Base-by-base conservation (phyloP, 2,797 vertebrate genomes). In the Ctenopoma multispine region DNA sequence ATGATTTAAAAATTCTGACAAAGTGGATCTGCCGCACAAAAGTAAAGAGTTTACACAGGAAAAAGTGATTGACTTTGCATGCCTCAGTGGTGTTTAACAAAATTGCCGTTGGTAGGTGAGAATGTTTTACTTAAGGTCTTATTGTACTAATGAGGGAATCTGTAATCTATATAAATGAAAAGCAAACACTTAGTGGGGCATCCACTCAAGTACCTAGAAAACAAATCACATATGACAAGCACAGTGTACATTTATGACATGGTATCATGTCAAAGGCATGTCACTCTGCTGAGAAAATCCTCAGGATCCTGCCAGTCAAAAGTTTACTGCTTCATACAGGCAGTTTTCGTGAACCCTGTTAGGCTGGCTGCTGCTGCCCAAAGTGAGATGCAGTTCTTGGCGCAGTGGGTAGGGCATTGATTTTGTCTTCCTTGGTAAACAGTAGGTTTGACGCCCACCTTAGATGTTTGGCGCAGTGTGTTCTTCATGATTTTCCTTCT, bases 371-470 rank as follows among this genome's bases (percentile, higher is more conserved):
- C 71, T 68, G 66, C 72, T 48, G 72, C 61, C 66, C 66, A 66
- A 70, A 77, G 69, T 83, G 72, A 72, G 81, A 68, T 50, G 71
- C 79, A 31, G 72, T 29, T 63, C 64, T 80, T 76, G 75, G 79
- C n/a, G 75, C 84, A 83, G 83, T 77, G 79, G 80, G 83, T 51
- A 76, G 81, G 77, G 80, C 82, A 87, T 83, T 77, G 87, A 89
- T 85, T 79, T 72, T 6, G 79, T 77, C 83, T 80, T 80, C 72
- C 65, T 76, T 64, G 66, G 83, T 82, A 86, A 90, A 89, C 87
- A 87, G 80, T 43, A 50, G 81, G 75, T 82, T 74, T 82, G 72
- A 90, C 80, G 66, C 83, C 87, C 84, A 87, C 86, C 60, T 75
- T 67, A 38, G 77, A 80, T 77, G 70, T 78, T 84, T 85, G 83